Base-by-base conservation (phyloP, 1,140 invertebrate species). In the Anadara kagoshimensis region DNA sequence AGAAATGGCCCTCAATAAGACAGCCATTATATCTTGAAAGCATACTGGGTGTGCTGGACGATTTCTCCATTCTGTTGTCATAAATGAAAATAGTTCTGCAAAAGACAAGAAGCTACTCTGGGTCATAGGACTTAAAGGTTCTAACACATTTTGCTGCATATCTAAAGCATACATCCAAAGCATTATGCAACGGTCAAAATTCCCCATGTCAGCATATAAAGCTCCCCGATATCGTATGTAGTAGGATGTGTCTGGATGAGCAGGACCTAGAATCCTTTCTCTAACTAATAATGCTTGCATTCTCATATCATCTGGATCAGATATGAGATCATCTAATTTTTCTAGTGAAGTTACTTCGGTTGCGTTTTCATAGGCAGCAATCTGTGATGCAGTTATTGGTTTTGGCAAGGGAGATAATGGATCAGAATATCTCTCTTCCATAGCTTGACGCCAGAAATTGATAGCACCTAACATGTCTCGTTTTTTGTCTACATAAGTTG, bases 151-250 rank as follows among this genome's bases (percentile, higher is more conserved):
- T 49, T 92, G 89, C 89, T 98, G 97, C 94, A 98, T 97, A 86
- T 98, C 96, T 12, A 99, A 90, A n/a, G 96, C 97, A 89, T 98
- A 97, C 89, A 96, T 96, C 97, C 97, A 98, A 43, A 98, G 91
- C 82, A 94, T 93, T 71, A 98, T 95, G 88, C 97, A 98, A 63
- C 96, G 92, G 78, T 93, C 92, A 90, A 98, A 98, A 85, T 97
- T 94, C 12, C 97, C 97, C 69, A 95, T 94, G 66, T 90, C 97
- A 20, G 97, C 97, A 90, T 98, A 99, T 54, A 97, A 94, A 0
- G 97, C 97, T 41, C 97, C 97, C 84, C 97, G 90, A 86, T 95
- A 96, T 73, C 97, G 92, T 72, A 98, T 97, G 88, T 97, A 98
- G 88, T 98, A 98, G 81, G 94, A 96, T 29, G 97, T 98, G 87